Evolutionary conservation across 2,888 invertebrate species (phyloP).

Genomic region (Orthosia incerta): DNA sequence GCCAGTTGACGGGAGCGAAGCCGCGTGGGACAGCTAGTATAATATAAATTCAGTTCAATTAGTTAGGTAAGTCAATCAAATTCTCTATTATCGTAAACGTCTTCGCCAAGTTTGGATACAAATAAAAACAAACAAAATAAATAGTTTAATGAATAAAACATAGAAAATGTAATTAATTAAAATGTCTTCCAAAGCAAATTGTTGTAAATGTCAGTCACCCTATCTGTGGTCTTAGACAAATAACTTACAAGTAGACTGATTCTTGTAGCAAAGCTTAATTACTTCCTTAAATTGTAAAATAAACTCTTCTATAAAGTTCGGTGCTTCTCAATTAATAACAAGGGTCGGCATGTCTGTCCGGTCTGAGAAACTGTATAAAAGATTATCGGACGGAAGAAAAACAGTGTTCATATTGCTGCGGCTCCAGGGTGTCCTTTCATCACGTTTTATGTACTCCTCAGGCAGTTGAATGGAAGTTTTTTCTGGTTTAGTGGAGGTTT

Average conservation of each 20-base stretch:
- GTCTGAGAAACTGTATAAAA: conserved; percentile 53
- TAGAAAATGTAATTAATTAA: conserved; percentile 5
- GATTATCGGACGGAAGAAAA: conserved; percentile 70
- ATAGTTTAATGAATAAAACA: not conserved
- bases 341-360: conserved; percentile 33
- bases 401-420: conserved; percentile 72
- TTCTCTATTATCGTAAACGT: not conserved
- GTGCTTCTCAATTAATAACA: conserved; percentile 53
- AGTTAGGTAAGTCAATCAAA: not conserved
- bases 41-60: not conserved
- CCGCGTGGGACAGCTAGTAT: no score
- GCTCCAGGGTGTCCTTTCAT: conserved; percentile 76
- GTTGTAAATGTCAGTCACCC: not conserved
- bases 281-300: conserved; percentile 38
- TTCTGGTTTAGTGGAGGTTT: conserved; percentile 77
- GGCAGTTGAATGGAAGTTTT: conserved; percentile 79
- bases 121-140: not conserved
- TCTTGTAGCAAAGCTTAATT: conserved; percentile 4
- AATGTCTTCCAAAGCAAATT: conserved; percentile 1
- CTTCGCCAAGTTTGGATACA: not conserved
- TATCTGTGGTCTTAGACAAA: not conserved
- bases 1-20: no score
- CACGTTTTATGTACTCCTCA: conserved; percentile 78
- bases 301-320: conserved; percentile 38
- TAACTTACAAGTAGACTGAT: conserved; percentile 13